Base-by-base conservation (phyloP, 2,888 invertebrate genomes). In the Sinhomidia bicolor region DNA sequence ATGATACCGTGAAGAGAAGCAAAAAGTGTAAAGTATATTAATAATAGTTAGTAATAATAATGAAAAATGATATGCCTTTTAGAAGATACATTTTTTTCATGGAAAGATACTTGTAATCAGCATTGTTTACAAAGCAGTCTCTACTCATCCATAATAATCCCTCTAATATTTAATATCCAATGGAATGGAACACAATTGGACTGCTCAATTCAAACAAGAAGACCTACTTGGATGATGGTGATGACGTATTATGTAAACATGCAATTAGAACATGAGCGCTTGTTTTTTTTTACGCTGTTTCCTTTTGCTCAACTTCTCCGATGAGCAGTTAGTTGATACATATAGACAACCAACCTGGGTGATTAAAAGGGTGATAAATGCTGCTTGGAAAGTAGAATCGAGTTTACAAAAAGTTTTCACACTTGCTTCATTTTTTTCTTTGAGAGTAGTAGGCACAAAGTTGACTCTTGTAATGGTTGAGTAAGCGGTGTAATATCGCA, bases 161-260 rank as follows among this genome's bases (percentile, higher is more conserved):
- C n/a, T n/a, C n/a, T n/a, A n/a, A n/a, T n/a, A n/a, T n/a, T n/a
- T n/a, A n/a, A n/a, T n/a, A n/a, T n/a, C n/a, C n/a, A n/a, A n/a
- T n/a, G n/a, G n/a, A n/a, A 29, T 60, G 60, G 12, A 60, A 65
- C 71, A 74, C 47, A 47, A 71, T 44, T 17, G 20, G 44, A 47
- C 32, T 74, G 17, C 41, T 74, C 71, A 74, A 74, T 74, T 20
- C 47, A 26, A 74, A 47, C 12, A 60, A 26, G 44, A 74, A 23
- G 71, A 74, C 47, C 71, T 47, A 74, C 76, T 76, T 76, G 29
- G 76, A 26, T 4, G 76, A 23, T 20, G 23, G 71, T 44, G 71
- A 76, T 76, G 76, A 76, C 76, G 26, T 29, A 76, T 76, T 76
- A 76, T 76, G 76, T 76, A 76, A 76, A 76, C 76, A 76, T 54